A percentile compares a stretch with the other conserved stretches of the same genome.
Evolutionary conservation across 2,113 vertebrate species (phyloP).

Genomic region (Hemibagrus wyckioides): DNA sequence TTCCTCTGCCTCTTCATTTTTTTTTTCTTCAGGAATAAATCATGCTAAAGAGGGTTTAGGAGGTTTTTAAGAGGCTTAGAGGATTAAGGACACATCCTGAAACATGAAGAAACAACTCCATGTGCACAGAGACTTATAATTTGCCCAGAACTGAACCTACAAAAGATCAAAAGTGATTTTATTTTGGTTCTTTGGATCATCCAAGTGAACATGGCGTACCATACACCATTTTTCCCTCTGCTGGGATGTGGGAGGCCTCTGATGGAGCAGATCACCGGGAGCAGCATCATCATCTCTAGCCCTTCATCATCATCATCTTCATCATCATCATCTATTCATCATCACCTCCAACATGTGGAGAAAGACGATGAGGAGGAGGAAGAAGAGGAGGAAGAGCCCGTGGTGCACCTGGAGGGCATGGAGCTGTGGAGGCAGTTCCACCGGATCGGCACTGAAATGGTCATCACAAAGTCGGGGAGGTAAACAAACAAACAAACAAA

Average conservation of each 20-base stretch:
- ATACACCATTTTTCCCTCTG: conserved; percentile 2
- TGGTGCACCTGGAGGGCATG: conserved; percentile 87
- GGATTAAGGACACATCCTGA: background rate
- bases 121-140: background rate
- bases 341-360: conserved; percentile 67
- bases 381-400: conserved; percentile 88
- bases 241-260: conserved; percentile 10
- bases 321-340: background rate
- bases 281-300: background rate
- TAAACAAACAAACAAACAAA: conserved; percentile 58
- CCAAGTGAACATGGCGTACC: conserved; percentile 7
- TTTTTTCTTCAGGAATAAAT: conserved; percentile 1
- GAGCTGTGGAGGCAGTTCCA: conserved; percentile 96
- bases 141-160: background rate
- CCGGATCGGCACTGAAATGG: conserved; percentile 92
- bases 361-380: conserved; percentile 78
- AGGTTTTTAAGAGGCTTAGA: background rate
- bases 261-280: conserved; percentile 20
- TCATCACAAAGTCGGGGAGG: conserved; percentile 98
- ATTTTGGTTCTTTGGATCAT: conserved; percentile 31
- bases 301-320: background rate
- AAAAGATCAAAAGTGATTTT: background rate
- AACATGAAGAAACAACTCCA: background rate
- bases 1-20: background rate
- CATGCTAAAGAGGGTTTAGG: background rate